Evolutionary conservation across 2,797 vertebrate species (phyloP).

Genomic region (Gymnoscopelus braueri): DNA sequence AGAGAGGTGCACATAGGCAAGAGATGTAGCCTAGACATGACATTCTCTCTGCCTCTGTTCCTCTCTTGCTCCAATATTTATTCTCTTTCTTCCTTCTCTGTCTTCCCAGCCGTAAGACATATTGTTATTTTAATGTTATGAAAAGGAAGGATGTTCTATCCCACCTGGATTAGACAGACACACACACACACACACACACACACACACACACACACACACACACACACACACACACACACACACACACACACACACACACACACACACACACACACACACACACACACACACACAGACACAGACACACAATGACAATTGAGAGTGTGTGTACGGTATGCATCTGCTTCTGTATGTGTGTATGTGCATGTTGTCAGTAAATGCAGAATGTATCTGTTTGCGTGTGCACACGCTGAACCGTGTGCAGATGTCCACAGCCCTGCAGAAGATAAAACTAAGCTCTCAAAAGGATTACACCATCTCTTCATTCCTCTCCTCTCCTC

Average conservation of each 20-base stretch:
- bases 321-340: background rate
- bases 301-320: slow-evolving; percentile 56
- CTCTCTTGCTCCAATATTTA: slow-evolving; percentile 54
- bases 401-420: slow-evolving; percentile 37
- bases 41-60: slow-evolving; percentile 35
- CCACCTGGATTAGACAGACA: slow-evolving; percentile 54
- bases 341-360: background rate
- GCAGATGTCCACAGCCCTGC: slow-evolving; percentile 48
- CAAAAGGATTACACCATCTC: slow-evolving; percentile 46
- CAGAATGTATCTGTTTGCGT: slow-evolving; percentile 11
- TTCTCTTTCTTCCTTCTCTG: slow-evolving; percentile 58
- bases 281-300: slow-evolving; percentile 21
- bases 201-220: slow-evolving; percentile 1
- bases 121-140: slow-evolving; percentile 53
- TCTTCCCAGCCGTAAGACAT: slow-evolving; percentile 22
- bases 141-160: slow-evolving; percentile 53
- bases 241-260: background rate
- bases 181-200: slow-evolving; percentile 19
- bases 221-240: background rate
- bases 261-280: background rate
- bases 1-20: slow-evolving; percentile 1
- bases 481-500: slow-evolving; percentile 42
- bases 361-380: background rate
- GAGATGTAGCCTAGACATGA: slow-evolving; percentile 31
- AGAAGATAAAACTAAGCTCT: slow-evolving; percentile 60